A percentile compares a stretch with the other conserved stretches of the same genome.
phyloP scores from a whole-genome alignment of 2,888 invertebrate species.

The Flexamia atlantica region DNA sequence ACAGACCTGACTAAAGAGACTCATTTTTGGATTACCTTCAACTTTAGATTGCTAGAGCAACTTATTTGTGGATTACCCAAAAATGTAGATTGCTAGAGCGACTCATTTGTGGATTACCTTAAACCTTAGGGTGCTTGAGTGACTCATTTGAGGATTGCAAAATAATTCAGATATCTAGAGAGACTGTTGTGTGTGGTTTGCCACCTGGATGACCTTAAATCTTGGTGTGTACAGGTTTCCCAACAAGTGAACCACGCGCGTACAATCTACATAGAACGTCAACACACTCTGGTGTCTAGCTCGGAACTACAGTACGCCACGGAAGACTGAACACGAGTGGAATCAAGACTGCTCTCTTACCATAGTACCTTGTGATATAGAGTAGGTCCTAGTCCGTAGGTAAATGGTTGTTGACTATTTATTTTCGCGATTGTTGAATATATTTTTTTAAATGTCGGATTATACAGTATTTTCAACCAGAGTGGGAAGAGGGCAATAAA shows the following conservation, averaged over 20 bases:
- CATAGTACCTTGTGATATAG: conserved; percentile 45
- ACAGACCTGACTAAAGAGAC: no score
- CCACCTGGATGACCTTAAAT: no score
- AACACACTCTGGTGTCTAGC: conserved; percentile 78
- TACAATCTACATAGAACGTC: conserved; percentile 89
- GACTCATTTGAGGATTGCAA: no score
- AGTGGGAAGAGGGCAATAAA: conserved; percentile 34
- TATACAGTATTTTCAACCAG: conserved; percentile 39
- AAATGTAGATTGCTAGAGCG: no score
- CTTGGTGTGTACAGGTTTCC: conserved; percentile 76
- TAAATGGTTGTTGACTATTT: conserved; percentile 43
- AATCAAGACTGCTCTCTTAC: conserved; percentile 21
- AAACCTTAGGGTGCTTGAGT: no score
- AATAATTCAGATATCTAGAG: no score
- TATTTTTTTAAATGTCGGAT: conserved; percentile 26
- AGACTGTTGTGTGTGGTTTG: no score
- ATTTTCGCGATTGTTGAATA: conserved; percentile 48
- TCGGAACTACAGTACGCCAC: conserved; percentile 56
- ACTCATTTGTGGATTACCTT: no score
- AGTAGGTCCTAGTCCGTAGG: conserved; percentile 26
- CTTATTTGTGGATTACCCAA: no score
- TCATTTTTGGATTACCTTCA: no score
- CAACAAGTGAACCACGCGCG: conserved; percentile 94
- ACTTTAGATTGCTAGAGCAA: no score
- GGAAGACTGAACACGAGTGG: conserved; percentile 63